Evolutionary conservation across 2,888 invertebrate species (phyloP), one percentile per base, ranked within the genome.

Genomic region (Lithosia quadra): DNA sequence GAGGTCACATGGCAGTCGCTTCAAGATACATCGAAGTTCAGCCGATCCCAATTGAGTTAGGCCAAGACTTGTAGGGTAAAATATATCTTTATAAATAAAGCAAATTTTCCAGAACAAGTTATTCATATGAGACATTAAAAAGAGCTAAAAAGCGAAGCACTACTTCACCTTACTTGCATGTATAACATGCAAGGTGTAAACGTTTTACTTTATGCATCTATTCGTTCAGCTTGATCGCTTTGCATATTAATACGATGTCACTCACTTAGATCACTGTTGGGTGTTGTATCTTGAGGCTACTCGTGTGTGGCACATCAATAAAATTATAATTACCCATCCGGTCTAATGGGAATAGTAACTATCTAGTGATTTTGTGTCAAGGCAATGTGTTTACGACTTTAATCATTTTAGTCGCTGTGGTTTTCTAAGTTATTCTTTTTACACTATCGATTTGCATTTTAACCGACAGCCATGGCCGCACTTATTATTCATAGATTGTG

Each of bases 231-330:
- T 83, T 84, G 84, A 88, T 84, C 85, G 86, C 79, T 89, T 88
- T 90, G 90, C 88, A 91, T 92, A 90, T 89, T 90, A 90, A 91
- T 90, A 81, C 70, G 69, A 65, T 75, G 75, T 65, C 72, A 72
- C 69, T 73, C 77, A 71, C 68, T 67, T 71, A 66, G 69, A 67
- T 70, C 56, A 67, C 74, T 71, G 71, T 77, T 74, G 73, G 71
- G 78, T 60, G 66, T 57, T 68, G 33, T 43, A 22, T 74, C 57
- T 60, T 59, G 4, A 55, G 34, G n/a, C 15, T 36, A 43, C 68
- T 56, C 61, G 63, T 63, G 67, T 53, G 53, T 34, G 24, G 36
- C 49, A 49, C 53, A 36, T 28, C 39, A 63, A 60, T 70, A 59
- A 63, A 63, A 56, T 53, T 59, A 33, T 70, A 66, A 68, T 69